These are phyloP conservation scores for Pipistrellus pygmaeus DNA, from an alignment of 2,797 vertebrate genomes.

Conservation along the genomic window DNA sequence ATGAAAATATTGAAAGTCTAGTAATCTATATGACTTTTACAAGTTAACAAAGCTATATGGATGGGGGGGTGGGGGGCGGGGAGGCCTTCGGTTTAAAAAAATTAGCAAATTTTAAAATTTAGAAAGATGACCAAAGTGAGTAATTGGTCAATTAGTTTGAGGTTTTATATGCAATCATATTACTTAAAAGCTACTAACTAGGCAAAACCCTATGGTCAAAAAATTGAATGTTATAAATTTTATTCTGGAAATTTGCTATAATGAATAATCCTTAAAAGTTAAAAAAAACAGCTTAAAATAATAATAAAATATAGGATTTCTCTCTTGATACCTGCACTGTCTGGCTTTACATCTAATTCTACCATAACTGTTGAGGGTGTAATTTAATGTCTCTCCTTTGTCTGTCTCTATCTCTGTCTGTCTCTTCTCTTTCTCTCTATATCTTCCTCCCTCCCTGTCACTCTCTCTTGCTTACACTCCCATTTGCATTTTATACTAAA, in stretches of 20 bases:
- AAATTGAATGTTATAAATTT: background rate
- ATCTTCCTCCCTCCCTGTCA: rapidly evolving
- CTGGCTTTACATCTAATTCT: background rate
- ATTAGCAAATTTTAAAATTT: background rate
- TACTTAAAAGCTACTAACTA: background rate
- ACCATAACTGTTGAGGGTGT: background rate
- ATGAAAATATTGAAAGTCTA: background rate
- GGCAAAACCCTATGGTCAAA: background rate
- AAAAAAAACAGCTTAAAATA: background rate
- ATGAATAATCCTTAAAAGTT: background rate
- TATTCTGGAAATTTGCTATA: background rate
- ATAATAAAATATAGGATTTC: background rate
- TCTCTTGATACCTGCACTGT: background rate
- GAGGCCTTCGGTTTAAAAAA: background rate
- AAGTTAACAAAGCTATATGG: background rate
- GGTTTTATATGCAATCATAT: background rate
- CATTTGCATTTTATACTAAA: background rate
- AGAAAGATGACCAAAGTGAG: background rate
- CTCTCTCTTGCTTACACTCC: background rate
- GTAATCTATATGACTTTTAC: background rate
- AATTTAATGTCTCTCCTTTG: background rate
- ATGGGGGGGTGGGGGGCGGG: background rate
- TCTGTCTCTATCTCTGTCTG: background rate
- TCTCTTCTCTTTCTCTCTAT: background rate
- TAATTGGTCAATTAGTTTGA: background rate